A percentile compares a stretch with the other conserved stretches of the same genome.
Conservation (phyloP, 2,113 vertebrate genomes). For the Sporophila hypoxantha region DNA sequence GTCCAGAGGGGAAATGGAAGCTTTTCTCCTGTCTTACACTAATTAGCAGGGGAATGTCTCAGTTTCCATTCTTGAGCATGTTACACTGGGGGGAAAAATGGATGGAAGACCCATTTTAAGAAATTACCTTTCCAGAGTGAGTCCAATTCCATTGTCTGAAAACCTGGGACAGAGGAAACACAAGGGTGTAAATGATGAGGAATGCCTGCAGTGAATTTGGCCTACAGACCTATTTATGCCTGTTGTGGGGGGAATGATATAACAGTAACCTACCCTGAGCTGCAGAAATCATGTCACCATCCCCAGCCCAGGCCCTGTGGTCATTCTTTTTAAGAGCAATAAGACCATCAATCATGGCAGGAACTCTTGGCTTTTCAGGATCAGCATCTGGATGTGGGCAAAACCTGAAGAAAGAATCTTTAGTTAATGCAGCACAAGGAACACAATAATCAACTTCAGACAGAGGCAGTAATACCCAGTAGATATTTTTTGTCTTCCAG, state of each 20-base stretch:
- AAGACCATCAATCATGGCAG: conserved; percentile 54
- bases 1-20: not conserved
- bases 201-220: not conserved
- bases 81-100: not conserved
- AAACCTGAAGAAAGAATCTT: conserved; percentile 33
- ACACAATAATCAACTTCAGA: not conserved
- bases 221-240: not conserved
- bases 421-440: not conserved
- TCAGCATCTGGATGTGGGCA: conserved; percentile 59
- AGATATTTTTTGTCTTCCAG: not conserved
- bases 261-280: conserved; percentile 46
- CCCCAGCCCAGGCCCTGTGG: conserved; percentile 40
- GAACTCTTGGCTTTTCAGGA: conserved; percentile 39
- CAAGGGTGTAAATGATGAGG: not conserved
- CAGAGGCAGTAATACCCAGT: not conserved
- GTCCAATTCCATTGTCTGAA: conserved; percentile 48
- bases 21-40: not conserved
- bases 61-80: not conserved
- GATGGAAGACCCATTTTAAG: not conserved
- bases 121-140: conserved; percentile 47
- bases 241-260: not conserved
- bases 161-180: conserved; percentile 7
- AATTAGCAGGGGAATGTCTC: not conserved
- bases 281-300: conserved; percentile 43
- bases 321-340: conserved; percentile 64